Percentiles rank a stretch among this genome's conserved stretches.
These are phyloP conservation scores for Thysanoteuthis rhombus DNA, from an alignment of 2,888 invertebrate genomes.

Conservation along the genomic window DNA sequence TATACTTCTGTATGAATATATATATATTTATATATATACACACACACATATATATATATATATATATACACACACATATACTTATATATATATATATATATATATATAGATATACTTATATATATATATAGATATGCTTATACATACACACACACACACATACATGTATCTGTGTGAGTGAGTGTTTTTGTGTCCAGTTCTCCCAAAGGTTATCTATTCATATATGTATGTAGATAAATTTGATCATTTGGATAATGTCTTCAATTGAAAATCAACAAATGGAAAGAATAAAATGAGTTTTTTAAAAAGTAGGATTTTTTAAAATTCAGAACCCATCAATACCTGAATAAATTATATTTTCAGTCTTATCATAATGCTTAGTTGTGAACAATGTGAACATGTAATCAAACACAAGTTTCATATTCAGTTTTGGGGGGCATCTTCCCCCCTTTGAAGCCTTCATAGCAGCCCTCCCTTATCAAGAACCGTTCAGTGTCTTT, in stretches of 20 bases:
- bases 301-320: not conserved
- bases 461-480: conserved; percentile 33
- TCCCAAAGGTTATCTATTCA: too few relatives aligned
- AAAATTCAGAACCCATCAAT: not conserved
- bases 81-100: too few relatives aligned
- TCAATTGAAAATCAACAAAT: not conserved
- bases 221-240: too few relatives aligned
- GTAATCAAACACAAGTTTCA: not conserved
- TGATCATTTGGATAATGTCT: not conserved
- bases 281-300: not conserved
- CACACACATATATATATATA: too few relatives aligned
- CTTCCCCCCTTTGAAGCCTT: not conserved
- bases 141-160: too few relatives aligned
- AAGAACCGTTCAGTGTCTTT: conserved; percentile 65
- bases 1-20: not conserved
- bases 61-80: too few relatives aligned
- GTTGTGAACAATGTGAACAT: not conserved
- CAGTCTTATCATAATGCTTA: not conserved
- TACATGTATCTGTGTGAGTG: not conserved
- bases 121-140: too few relatives aligned
- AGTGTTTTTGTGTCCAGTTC: not conserved
- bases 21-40: too few relatives aligned
- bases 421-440: not conserved
- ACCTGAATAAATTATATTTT: not conserved
- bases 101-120: too few relatives aligned